Evolutionary conservation across 2,113 vertebrate species (phyloP), one percentile per base, ranked within the genome.

Genomic region (Macaca nemestrina): DNA sequence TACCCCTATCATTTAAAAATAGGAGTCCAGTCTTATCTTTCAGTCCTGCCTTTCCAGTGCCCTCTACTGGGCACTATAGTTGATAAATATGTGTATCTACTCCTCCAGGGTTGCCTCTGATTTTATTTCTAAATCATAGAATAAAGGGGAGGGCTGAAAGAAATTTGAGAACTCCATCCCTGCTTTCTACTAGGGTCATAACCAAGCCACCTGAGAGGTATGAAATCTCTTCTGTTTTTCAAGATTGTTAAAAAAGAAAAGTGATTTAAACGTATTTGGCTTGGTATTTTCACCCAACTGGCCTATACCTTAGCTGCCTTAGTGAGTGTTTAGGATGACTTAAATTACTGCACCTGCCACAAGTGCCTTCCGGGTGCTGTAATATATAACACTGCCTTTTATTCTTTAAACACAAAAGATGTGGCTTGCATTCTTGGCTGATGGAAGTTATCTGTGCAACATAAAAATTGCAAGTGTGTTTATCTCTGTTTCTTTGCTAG

Each of bases 361-460:
- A 27, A 10, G 13, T 57, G 22, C 25, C 82, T 84, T 95, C 35
- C 4, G 40, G 86, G 38, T 80, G 12, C 27, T 78, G 11, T 55
- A 91, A 94, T 61, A n/a, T 40, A 14, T 61, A 90, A 73, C 38
- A 40, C 12, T 52, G 30, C 27, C 64, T 89, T 85, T 68, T 95
- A 83, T 48, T 35, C 35, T 55, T 94, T 81, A 78, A 90, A 81
- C 18, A 64, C 52, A 95, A 84, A 73, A 73, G 81, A 98, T 97
- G 80, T 88, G 14, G 5, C 20, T 97, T 97, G 98, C 70, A 93
- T 97, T 98, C 76, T 32, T 68, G 10, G 23, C 35, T 97, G 61
- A 98, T 97, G 87, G 55, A 98, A 97, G 98, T 96, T 96, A 97
- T 98, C 88, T 97, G 73, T 73, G 70, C 91, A 38, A 89, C 57